Base-by-base conservation (phyloP, 1,140 invertebrate genomes). In the Drosophila prosaltans region DNA sequence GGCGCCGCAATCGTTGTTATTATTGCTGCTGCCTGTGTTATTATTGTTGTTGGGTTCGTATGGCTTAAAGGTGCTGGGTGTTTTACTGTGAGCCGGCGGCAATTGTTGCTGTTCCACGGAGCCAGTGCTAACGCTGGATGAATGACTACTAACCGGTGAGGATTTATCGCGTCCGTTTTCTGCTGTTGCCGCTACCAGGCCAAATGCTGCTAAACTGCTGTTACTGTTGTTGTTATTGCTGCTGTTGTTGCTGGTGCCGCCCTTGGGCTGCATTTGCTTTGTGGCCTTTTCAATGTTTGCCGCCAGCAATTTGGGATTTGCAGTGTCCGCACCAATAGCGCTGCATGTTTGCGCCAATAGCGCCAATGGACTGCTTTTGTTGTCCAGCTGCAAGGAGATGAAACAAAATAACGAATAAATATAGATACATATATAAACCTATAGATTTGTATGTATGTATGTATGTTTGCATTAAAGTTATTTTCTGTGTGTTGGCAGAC, bases 281-380 rank as follows among this genome's bases (percentile, higher is more conserved):
- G 94, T 95, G 73, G 93, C 94, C 92, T 95, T 96, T 91, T 94
- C 95, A 59, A 93, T 95, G 54, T 94, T 94, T 55, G 95, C 94
- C 69, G 95, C 94, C 66, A 95, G 94, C 61, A 96, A 93, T 74
- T 94, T 97, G 90, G 92, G 94, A 93, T 93, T 95, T 93, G 86
- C 96, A 93, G 86, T 95, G 92, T 98, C 98, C 11, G 97, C 96
- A 66, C 98, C 98, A 89, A 99, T 99, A 92, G 97, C 98, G 91
- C 97, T 98, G 94, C 98, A 99, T 45, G 98, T 98, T 93, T 98
- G 97, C 28, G 97, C 98, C 74, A 99, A 93, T 30, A 99, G 93
- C 30, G 98, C 98, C 91, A 99, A 93, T 10, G 98, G 98, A 93
- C 97, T 98, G 93, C 98, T 98, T 94, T 98, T 98, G 61, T 97